Percentiles rank a stretch among this genome's conserved stretches.
These are phyloP conservation scores for Microctenopoma lineatum DNA, from an alignment of 2,797 vertebrate genomes.

Conservation along the genomic window DNA sequence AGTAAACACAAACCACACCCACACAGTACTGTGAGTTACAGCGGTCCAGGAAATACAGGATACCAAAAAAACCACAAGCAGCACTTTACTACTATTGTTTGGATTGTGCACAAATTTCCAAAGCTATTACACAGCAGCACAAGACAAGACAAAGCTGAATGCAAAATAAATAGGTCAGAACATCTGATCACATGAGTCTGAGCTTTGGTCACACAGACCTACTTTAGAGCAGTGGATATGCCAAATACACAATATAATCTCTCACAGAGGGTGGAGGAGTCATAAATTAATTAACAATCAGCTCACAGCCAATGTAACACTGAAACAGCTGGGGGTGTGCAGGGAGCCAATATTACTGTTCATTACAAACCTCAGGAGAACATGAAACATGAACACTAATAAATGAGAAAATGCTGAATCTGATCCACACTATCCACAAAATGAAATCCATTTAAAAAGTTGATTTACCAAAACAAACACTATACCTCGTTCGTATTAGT, in stretches of 20 bases:
- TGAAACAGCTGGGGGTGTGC: not conserved
- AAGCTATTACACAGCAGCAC: not conserved
- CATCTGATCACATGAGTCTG: not conserved
- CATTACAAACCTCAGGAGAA: not conserved
- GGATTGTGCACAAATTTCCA: not conserved
- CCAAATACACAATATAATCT: not conserved
- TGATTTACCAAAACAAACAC: too few species aligned
- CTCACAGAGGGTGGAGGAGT: not conserved
- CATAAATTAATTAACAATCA: not conserved
- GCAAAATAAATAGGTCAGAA: not conserved
- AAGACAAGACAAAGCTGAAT: too few species aligned
- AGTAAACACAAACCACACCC: conserved; percentile 9
- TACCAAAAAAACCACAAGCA: too few species aligned
- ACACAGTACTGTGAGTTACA: conserved; percentile 3
- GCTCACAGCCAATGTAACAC: not conserved
- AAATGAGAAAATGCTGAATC: not conserved
- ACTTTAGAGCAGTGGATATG: not conserved
- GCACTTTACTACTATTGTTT: not conserved
- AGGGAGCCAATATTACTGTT: not conserved
- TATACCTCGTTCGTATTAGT: not conserved
- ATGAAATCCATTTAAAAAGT: not conserved
- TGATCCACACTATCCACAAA: too few species aligned
- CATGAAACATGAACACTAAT: not conserved
- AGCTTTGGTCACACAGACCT: not conserved
- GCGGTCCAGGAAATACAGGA: not conserved